These are phyloP conservation scores for Beroe forskalii DNA, from an alignment of 37 sponge, comb jelly and placozoan species.

Conservation along the genomic window DNA sequence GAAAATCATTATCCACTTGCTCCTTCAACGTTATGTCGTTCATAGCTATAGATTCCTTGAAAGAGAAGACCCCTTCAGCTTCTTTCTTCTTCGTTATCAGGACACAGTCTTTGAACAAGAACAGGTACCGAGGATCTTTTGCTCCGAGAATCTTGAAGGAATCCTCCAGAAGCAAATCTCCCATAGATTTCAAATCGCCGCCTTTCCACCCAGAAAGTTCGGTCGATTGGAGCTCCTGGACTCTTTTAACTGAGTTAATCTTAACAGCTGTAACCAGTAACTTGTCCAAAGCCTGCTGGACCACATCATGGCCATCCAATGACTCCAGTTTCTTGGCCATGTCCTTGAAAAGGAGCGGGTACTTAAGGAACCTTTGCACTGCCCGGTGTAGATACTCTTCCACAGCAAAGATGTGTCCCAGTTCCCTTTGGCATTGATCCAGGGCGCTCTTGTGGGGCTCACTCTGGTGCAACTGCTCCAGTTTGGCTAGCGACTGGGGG, in stretches of 20 bases:
- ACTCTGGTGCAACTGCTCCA: conserved; percentile 18
- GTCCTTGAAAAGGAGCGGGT: conserved; percentile 56
- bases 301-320: conserved; percentile 31
- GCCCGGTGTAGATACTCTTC: conserved; percentile 57
- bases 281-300: background rate
- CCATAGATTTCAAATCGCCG: conserved; percentile 10
- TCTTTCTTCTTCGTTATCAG: conserved; percentile 42
- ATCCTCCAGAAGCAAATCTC: conserved; percentile 49
- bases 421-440: conserved; percentile 47
- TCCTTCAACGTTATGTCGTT: conserved; percentile 37
- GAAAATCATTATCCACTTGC: conserved; percentile 43
- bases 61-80: background rate
- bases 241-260: conserved; percentile 52
- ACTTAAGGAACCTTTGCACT: conserved; percentile 57
- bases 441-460: conserved; percentile 55
- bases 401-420: conserved; percentile 53
- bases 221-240: conserved; percentile 15
- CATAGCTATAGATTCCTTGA: background rate
- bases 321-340: conserved; percentile 42
- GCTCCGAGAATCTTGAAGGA: conserved; percentile 47
- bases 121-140: conserved; percentile 37
- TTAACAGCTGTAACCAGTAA: conserved; percentile 37
- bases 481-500: background rate
- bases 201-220: conserved; percentile 49
- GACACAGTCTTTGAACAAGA: conserved; percentile 24